A percentile compares a stretch with the other conserved stretches of the same genome.
These are phyloP conservation scores for Triops longicaudatus DNA, from an alignment of 1,140 invertebrate species.

Conservation along the genomic window DNA sequence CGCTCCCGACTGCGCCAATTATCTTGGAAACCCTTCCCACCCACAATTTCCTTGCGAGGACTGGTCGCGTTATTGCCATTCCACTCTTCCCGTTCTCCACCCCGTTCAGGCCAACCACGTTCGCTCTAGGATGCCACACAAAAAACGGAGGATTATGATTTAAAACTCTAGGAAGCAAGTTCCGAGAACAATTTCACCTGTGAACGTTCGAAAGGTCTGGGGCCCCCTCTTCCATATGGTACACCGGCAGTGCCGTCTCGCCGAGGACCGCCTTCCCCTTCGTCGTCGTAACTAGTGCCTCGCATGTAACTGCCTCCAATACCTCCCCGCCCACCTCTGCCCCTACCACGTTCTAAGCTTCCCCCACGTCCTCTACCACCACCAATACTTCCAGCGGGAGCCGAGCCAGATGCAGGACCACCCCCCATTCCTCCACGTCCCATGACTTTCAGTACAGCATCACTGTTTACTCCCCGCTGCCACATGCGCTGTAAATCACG, in stretches of 20 bases:
- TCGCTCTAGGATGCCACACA: constrained; percentile 20
- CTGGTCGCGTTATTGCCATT: constrained; percentile 31
- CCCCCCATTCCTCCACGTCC: constrained; percentile 35
- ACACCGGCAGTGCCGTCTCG: constrained; percentile 40
- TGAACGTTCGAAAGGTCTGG: constrained; percentile 39
- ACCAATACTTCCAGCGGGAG: constrained; percentile 30
- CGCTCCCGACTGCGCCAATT: constrained; percentile 36
- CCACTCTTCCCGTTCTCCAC: constrained; percentile 42
- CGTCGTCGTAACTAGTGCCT: constrained; percentile 47
- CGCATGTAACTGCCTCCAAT: constrained; percentile 47
- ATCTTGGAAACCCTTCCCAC: constrained; percentile 42
- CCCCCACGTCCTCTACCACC: constrained; percentile 45
- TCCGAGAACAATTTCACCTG: constrained; percentile 33
- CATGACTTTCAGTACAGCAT: constrained; percentile 42
- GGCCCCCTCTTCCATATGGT: constrained; percentile 35
- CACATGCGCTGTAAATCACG: constrained; percentile 45
- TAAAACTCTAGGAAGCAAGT: not conserved
- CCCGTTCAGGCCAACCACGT: constrained; percentile 43
- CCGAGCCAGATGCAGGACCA: constrained; percentile 37
- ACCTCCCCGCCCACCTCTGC: constrained; percentile 44
- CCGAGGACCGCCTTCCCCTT: constrained; percentile 39
- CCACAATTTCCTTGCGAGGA: constrained; percentile 40
- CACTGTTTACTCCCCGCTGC: constrained; percentile 51
- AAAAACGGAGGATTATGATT: not conserved
- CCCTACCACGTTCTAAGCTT: constrained; percentile 49